Base-by-base conservation (phyloP, 2,888 invertebrate genomes). In the Coleophora flavipennella region DNA sequence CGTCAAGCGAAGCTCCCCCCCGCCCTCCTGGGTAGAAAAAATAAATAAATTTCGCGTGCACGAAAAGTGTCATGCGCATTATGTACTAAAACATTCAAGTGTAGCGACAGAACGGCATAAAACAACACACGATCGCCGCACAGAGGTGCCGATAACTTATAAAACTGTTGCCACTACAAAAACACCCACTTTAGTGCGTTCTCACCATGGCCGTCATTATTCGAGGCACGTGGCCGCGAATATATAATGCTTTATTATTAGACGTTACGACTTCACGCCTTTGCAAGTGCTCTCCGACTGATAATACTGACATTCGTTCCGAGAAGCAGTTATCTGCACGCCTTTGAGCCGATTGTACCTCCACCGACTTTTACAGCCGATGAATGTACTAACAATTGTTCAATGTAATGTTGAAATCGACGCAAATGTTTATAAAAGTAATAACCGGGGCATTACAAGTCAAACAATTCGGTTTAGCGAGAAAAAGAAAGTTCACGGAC, bases 211-310 rank as follows among this genome's bases (percentile, higher is more conserved):
- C 68, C 67, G 78, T 78, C 79, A 76, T 76, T 78, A 75, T 73
- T 63, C 67, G 62, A 46, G 76, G 78, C 83, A 74, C 83, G 83
- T 83, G 84, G 84, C 56, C 62, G 62, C 67, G 83, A 83, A 84
- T 84, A 83, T 66, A 78, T 81, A 81, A 81, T 79, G 70, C 78
- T 83, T 81, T 79, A 81, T 80, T 76, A 74, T 76, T 68, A 66
- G 55, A 60, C 60, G 71, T 78, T 75, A 83, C 68, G 74, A 70
- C 84, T 81, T 84, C 78, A 81, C 81, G 83, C 69, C 64, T 78
- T 68, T 67, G 62, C 64, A 68, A 70, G 67, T 67, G 64, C 51
- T 54, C 59, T 59, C 59, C 55, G 59, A 73, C 75, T 81, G 83
- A 81, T 79, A 80, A 72, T 71, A 71, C 75, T 77, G 74, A 72